Conservation (phyloP, 2,888 invertebrate species). For the Andrena minutula region DNA sequence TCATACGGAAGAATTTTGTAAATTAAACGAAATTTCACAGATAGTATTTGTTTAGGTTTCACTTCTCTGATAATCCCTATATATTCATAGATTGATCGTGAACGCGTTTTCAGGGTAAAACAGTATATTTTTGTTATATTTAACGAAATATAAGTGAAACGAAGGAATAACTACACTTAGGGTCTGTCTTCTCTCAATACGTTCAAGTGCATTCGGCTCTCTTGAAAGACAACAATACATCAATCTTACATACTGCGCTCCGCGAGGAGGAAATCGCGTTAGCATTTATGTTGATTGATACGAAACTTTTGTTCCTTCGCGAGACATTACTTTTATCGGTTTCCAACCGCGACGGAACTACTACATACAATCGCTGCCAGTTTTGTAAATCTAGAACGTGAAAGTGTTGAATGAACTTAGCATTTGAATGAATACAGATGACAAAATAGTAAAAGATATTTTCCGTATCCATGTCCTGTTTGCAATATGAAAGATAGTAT, state of each 20-base stretch:
- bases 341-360: slow-evolving; percentile 6
- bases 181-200: slow-evolving; percentile 17
- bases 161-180: slow-evolving; percentile 18
- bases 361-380: slow-evolving; percentile 36
- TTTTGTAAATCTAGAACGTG: slow-evolving; percentile 45
- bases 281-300: slow-evolving; percentile 5
- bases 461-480: slow-evolving; percentile 77
- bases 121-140: slow-evolving; percentile 58
- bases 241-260: slow-evolving; percentile 2
- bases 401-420: slow-evolving; percentile 54
- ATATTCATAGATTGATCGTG: slow-evolving; percentile 41
- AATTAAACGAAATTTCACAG: slow-evolving; percentile 75
- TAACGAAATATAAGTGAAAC: slow-evolving; percentile 39
- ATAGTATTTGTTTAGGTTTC: slow-evolving; percentile 70
- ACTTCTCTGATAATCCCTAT: slow-evolving; percentile 59
- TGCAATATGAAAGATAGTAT: slow-evolving; percentile 61
- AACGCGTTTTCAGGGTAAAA: slow-evolving; percentile 49
- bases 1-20: slow-evolving; percentile 76
- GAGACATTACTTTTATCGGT: slow-evolving; percentile 7
- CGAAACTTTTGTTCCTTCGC: slow-evolving; percentile 6
- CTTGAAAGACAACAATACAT: not conserved
- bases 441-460: slow-evolving; percentile 76
- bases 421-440: slow-evolving; percentile 63
- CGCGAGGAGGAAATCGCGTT: not conserved
- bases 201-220: slow-evolving; percentile 5